phyloP scores from a whole-genome alignment of 2,797 vertebrate genomes.

The Thripadectes ignobilis region DNA sequence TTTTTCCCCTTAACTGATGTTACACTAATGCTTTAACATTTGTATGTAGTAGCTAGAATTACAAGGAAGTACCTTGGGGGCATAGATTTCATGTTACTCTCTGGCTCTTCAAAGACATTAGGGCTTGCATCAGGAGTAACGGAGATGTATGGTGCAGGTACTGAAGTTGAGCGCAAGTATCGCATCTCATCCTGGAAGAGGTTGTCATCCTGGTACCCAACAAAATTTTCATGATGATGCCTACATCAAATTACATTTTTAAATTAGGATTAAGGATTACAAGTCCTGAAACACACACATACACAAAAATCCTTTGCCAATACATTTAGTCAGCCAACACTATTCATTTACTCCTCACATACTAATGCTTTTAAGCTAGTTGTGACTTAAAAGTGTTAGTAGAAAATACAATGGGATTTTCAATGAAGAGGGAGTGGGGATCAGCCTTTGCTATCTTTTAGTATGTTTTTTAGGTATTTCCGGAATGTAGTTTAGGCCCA shows the following conservation, averaged over 20 bases:
- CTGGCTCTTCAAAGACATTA: slow-evolving; percentile 97
- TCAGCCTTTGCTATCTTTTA: background rate
- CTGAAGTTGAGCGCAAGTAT: slow-evolving; percentile 95
- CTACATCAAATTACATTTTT: slow-evolving; percentile 73
- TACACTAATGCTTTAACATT: background rate
- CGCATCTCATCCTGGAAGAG: slow-evolving; percentile 99
- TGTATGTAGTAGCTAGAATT: background rate
- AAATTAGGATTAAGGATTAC: background rate
- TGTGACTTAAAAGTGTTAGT: background rate
- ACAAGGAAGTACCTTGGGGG: slow-evolving; percentile 89
- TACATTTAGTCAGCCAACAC: fast-evolving
- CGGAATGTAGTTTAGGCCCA: background rate
- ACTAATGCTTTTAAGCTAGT: background rate
- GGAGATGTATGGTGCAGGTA: slow-evolving; percentile 97
- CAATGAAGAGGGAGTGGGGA: background rate
- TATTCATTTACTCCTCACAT: background rate
- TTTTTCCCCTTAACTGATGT: background rate
- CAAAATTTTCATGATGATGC: slow-evolving; percentile 98
- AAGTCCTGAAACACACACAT: background rate
- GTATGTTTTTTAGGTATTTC: background rate
- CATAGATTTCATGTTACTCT: slow-evolving; percentile 99
- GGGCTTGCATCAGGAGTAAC: slow-evolving; percentile 98
- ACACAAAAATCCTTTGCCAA: background rate
- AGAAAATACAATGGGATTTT: background rate
- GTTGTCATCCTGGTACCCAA: slow-evolving; percentile 94